Percentiles rank a stretch among this genome's conserved stretches.
These are phyloP conservation scores for Callinectes sapidus DNA, from an alignment of 2,888 invertebrate genomes.

Conservation along the genomic window DNA sequence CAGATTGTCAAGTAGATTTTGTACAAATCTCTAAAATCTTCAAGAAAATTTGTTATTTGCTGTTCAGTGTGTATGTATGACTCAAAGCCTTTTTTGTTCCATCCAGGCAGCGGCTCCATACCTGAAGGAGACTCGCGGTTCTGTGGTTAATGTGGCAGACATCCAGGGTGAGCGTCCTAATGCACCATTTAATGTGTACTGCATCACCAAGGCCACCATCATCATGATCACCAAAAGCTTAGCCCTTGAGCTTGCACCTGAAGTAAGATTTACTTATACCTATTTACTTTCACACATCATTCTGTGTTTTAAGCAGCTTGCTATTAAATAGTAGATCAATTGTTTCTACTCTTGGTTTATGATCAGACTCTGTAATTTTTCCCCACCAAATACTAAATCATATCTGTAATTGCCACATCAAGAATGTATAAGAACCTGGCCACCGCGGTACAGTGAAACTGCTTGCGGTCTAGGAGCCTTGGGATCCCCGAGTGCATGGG, in stretches of 20 bases:
- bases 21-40: neutral
- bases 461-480: too few species aligned
- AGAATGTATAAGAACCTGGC: too few species aligned
- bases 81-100: neutral
- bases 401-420: neutral
- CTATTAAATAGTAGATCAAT: neutral
- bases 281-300: neutral
- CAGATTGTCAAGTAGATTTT: neutral
- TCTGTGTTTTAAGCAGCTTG: neutral
- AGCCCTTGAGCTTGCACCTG: conserved; percentile 56
- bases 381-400: neutral
- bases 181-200: conserved; percentile 45
- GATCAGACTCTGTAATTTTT: too few species aligned
- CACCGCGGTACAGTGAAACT: too few species aligned
- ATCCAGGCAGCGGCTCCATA: conserved; percentile 57
- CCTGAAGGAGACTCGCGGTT: conserved; percentile 44
- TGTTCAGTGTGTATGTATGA: neutral
- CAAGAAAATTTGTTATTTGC: neutral
- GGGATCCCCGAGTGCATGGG: too few species aligned
- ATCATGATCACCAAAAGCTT: conserved; percentile 60
- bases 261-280: conserved; percentile 45
- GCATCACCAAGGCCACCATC: conserved; percentile 61
- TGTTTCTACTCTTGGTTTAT: neutral
- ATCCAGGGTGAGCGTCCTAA: conserved; percentile 52
- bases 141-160: conserved; percentile 63